Base-by-base conservation (phyloP, 2,888 invertebrate species). In the Pinctada fucata region DNA sequence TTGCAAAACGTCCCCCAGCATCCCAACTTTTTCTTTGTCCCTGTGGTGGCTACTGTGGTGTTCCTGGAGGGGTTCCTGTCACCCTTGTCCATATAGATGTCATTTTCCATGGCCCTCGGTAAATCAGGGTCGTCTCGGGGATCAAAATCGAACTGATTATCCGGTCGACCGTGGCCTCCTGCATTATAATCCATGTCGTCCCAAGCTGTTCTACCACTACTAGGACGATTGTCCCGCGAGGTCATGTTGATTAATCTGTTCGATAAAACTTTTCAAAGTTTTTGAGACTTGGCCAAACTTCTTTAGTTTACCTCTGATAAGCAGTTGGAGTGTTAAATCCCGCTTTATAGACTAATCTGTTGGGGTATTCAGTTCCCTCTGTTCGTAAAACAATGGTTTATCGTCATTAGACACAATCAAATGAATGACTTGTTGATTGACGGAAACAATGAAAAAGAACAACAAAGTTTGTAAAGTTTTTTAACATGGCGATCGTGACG, bases 141-240 rank as follows among this genome's bases (percentile, higher is more conserved):
- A 3, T 86, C 88, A 80, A 88, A 88, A 66, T 86, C 86, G 79
- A 86, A 86, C 77, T 86, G 83, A 72, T 78, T 81, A 67, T 85
- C 85, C 13, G 86, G 86, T 76, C 86, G 66, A 51, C 82, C 86
- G 76, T 81, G 76, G 0, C 31, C 31, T 66, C 82, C 83, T 52
- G 80, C 69, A 67, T 76, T 80, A 71, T 84, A 84, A 69, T 74
- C 78, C 63, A 84, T 82, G 45, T 84, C 82, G 84, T 84, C 64
- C 83, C 85, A 90, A 91, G 90, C 49, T 89, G 91, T 68, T 82
- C 85, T n/a, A 67, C 88, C 89, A 80, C 90, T 90, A 6, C 80
- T 78, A 31, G 91, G 91, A 52, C 90, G 85, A 70, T 76, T 49
- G 69, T 76, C 75, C 72, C 72, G 73, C 31, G 80, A 73, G 72